Base-by-base conservation (phyloP, 2,797 vertebrate genomes). In the Coilia nasus region DNA sequence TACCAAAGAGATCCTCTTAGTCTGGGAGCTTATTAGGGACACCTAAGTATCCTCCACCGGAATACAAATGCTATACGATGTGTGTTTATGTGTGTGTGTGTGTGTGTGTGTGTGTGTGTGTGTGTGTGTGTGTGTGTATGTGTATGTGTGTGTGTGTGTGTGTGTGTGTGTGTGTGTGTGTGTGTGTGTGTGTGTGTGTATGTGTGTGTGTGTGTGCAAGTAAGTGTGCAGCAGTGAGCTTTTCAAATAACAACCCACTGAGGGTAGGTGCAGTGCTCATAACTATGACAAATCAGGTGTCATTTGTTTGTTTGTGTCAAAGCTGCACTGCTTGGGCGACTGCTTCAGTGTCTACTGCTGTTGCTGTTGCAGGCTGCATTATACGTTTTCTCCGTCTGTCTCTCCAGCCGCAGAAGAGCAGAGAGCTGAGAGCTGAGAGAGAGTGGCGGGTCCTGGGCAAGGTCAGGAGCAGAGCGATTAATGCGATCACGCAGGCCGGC, bases 1-100 rank as follows among this genome's bases (percentile, higher is more conserved):
- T 84, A 85, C 85, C 84, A 86, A 71, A 75, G 47, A 88, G 88
- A 88, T 89, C 88, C 88, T 90, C 86, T 91, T 89, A 90, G 31
- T 64, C 83, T 11, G 1, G 44, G 28, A 35, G 82, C 85, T 85
- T 85, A 88, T 60, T 64, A 25, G n/a, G 71, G 83, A 75, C 67
- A 75, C 67, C 67, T 31, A 15, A 75, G 67, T 7, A 75, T 75
- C 67, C 67, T 75, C 28, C 67, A 75, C 67, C 25, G 9, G 62
- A 67, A 28, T 75, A 14, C 28, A 75, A 75, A 41, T 25, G 35
- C 31, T 28, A 75, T 14, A 28, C 15, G 17, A 28, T 35, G 15
- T 35, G 15, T 23, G 28, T 46, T 11, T n/a, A 17, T 25, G 41
- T 83, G 82, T 67, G 82, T 71, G 28, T 71, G 64, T 71, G 28